Evolutionary conservation across 2,797 vertebrate genomes (phyloP).

Genomic region (Brachyrhaphis roseni): DNA sequence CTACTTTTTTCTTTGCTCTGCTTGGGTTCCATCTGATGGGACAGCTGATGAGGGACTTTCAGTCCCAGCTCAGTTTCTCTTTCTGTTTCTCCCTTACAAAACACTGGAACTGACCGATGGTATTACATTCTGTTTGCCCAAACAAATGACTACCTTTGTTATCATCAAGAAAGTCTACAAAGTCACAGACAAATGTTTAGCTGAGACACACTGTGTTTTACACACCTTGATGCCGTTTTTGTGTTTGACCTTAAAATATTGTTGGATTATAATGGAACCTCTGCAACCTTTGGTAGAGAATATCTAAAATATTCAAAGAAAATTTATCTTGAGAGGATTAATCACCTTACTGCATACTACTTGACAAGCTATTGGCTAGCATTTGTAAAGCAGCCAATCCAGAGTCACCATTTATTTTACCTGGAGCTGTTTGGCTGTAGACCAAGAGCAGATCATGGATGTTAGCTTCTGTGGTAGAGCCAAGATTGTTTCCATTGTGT

Average conservation of each 20-base stretch:
- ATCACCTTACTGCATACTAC: background rate
- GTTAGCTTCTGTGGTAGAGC: too few species aligned
- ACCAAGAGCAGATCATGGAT: too few species aligned
- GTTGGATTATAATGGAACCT: background rate
- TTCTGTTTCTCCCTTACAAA: background rate
- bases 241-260: background rate
- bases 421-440: too few species aligned
- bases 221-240: background rate
- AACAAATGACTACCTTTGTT: background rate
- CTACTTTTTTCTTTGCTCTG: slow-evolving; percentile 18
- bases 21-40: slow-evolving; percentile 32
- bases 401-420: too few species aligned
- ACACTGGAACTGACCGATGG: background rate
- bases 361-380: too few species aligned
- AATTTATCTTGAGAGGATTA: background rate
- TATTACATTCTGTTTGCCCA: background rate
- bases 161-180: background rate
- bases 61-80: background rate
- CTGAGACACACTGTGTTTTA: background rate
- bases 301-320: background rate
- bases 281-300: background rate
- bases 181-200: background rate
- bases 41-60: slow-evolving; percentile 55
- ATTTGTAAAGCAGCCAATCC: too few species aligned
- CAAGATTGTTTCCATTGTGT: too few species aligned